Conservation (phyloP, 2,113 vertebrate species). For the Globicephala melas region DNA sequence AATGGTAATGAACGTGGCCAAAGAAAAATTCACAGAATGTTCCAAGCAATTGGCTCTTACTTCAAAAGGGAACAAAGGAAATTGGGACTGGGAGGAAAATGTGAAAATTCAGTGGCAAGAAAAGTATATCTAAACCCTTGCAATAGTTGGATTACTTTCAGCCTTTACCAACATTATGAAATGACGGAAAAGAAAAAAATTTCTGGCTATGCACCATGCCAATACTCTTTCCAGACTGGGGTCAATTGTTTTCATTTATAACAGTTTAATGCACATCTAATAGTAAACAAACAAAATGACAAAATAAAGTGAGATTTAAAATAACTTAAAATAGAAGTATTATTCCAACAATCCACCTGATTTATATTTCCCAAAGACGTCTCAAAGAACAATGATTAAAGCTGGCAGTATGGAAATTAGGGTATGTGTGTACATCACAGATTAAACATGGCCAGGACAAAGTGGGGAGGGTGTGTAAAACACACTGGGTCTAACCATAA, state of each 20-base stretch:
- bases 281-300: background rate
- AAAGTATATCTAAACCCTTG: background rate
- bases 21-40: constrained; percentile 65
- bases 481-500: background rate
- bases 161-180: constrained; percentile 27
- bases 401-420: too few species aligned
- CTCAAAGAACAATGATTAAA: background rate
- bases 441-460: background rate
- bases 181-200: constrained; percentile 34
- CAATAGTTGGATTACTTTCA: background rate
- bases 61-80: constrained; percentile 63
- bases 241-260: background rate
- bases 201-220: background rate
- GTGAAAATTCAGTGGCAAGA: constrained; percentile 40
- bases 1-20: constrained; percentile 43
- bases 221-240: background rate
- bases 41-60: constrained; percentile 48
- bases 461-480: rapidly evolving
- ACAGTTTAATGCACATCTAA: background rate
- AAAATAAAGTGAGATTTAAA: background rate
- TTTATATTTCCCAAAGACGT: background rate
- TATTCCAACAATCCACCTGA: background rate
- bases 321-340: background rate
- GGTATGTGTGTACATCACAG: background rate
- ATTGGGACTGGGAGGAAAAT: constrained; percentile 36